Percentiles rank a stretch among this genome's conserved stretches.
Conservation (phyloP, 2,888 invertebrate species). For the Latheticus oryzae region DNA sequence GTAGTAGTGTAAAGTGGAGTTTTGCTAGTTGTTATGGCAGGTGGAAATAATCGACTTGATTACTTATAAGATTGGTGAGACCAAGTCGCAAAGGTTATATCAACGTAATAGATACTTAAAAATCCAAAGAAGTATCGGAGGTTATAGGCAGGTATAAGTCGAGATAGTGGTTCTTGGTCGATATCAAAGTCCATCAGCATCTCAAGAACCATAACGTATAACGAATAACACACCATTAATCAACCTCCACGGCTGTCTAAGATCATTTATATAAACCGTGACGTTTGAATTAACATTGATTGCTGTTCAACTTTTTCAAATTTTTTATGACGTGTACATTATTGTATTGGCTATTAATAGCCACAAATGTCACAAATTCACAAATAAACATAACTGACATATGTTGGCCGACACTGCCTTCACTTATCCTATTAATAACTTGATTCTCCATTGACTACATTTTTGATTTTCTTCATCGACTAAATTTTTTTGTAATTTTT, state of each 20-base stretch:
- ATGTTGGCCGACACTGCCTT: slow-evolving; percentile 15
- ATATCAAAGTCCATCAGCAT: slow-evolving; percentile 53
- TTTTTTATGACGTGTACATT: slow-evolving; percentile 52
- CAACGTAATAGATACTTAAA: slow-evolving; percentile 32
- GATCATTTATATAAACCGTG: slow-evolving; percentile 65
- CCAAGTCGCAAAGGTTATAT: slow-evolving; percentile 28
- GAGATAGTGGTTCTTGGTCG: slow-evolving; percentile 39
- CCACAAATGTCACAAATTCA: slow-evolving; percentile 41
- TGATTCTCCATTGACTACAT: slow-evolving; percentile 2
- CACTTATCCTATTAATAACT: slow-evolving; percentile 3
- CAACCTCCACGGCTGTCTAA: slow-evolving; percentile 60
- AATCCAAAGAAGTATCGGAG: slow-evolving; percentile 27
- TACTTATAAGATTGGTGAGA: slow-evolving; percentile 16
- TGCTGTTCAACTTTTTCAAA: slow-evolving; percentile 59
- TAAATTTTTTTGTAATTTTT: slow-evolving; percentile 15
- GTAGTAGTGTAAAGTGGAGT: slow-evolving; percentile 7
- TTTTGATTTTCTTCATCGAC: background rate
- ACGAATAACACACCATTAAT: slow-evolving; percentile 62
- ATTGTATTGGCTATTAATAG: slow-evolving; percentile 44
- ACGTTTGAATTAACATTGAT: slow-evolving; percentile 67
- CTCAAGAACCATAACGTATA: slow-evolving; percentile 51
- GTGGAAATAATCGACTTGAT: slow-evolving; percentile 20
- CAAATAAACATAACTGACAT: slow-evolving; percentile 29
- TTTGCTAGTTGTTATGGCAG: slow-evolving; percentile 23
- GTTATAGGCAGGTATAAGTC: slow-evolving; percentile 29